A percentile compares a stretch with the other conserved stretches of the same genome.
These are phyloP conservation scores for Stenotaenia linearis DNA, from an alignment of 2,888 invertebrate species.

Conservation along the genomic window DNA sequence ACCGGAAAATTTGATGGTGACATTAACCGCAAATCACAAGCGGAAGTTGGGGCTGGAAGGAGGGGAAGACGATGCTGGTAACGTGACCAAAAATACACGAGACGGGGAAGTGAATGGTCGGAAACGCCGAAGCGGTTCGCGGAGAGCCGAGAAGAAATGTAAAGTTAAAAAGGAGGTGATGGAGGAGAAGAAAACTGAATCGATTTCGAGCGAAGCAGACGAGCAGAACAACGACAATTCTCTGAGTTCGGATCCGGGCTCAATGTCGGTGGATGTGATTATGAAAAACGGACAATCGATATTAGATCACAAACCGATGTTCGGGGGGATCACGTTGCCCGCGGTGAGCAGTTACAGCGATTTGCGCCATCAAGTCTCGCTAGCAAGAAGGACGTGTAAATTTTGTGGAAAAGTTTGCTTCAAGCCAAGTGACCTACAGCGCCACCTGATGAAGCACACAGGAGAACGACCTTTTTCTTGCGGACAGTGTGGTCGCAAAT, in stretches of 20 bases:
- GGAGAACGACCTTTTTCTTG: slow-evolving; percentile 44
- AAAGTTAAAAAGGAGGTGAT: not conserved
- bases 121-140: not conserved
- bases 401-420: slow-evolving; percentile 44
- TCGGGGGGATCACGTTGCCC: slow-evolving; percentile 29
- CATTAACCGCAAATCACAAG: slow-evolving; percentile 1
- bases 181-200: not conserved
- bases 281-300: not conserved
- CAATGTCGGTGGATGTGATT: not conserved
- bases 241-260: slow-evolving; percentile 29
- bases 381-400: slow-evolving; percentile 41
- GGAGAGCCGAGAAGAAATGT: not conserved
- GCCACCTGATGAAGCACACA: slow-evolving; percentile 44
- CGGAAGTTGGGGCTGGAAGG: slow-evolving; percentile 21
- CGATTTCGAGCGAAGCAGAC: slow-evolving; percentile 12
- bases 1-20: slow-evolving; percentile 27
- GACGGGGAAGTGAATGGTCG: not conserved
- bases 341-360: not conserved
- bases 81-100: not conserved
- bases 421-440: slow-evolving; percentile 43
- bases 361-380: slow-evolving; percentile 17
- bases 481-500: slow-evolving; percentile 42
- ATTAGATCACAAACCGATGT: slow-evolving; percentile 30
- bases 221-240: slow-evolving; percentile 28
- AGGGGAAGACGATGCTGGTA: not conserved